phyloP scores from a whole-genome alignment of 2,113 vertebrate genomes.

The Anser brachyrhynchus region DNA sequence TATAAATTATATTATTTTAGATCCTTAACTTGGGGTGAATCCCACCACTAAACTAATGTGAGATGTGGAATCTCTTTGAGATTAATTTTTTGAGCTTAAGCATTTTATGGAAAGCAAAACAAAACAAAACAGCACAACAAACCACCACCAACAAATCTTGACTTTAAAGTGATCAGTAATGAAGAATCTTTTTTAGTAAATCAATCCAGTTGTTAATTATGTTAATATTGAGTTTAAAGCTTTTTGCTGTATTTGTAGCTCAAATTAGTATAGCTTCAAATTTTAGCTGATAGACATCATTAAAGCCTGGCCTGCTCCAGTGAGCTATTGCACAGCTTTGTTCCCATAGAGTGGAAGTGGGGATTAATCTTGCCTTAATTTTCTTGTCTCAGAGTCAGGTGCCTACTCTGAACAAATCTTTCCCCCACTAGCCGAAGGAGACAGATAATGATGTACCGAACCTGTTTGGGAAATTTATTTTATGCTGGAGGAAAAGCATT shows the following conservation, averaged over 20 bases:
- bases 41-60: not conserved
- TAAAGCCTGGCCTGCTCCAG: not conserved
- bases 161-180: not conserved
- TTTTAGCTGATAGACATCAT: not conserved
- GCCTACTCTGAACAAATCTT: not conserved
- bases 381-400: constrained; percentile 33
- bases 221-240: not conserved
- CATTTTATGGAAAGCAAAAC: not conserved
- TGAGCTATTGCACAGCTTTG: not conserved
- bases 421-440: not conserved
- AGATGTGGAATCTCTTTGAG: not conserved
- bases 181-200: not conserved
- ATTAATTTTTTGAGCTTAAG: not conserved
- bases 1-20: not conserved
- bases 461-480: not conserved
- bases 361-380: constrained; percentile 34
- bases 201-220: not conserved
- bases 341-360: not conserved
- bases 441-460: constrained; percentile 4
- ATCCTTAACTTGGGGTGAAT: not conserved
- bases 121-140: no score
- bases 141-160: not conserved
- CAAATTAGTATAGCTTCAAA: not conserved
- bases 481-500: not conserved
- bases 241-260: not conserved